A percentile compares a stretch with the other conserved stretches of the same genome.
Conservation (phyloP, 1,140 invertebrate species). For the Zelostemma sp. region DNA sequence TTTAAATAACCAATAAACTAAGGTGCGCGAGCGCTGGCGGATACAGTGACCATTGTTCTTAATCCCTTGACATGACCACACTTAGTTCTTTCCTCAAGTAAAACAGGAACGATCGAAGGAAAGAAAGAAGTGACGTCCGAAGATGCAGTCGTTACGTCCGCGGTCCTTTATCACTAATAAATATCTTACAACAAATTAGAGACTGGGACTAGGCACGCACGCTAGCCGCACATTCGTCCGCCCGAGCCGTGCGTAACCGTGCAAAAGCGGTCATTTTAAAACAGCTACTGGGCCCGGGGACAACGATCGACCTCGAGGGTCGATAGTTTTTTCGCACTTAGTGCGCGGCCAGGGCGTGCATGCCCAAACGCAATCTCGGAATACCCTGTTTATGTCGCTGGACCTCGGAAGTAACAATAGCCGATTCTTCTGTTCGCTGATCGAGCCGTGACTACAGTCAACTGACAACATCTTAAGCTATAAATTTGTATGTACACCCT, state of each 20-base stretch:
- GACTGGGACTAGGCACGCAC: background rate
- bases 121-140: background rate
- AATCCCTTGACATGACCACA: background rate
- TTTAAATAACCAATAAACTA: background rate
- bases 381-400: conserved; percentile 59
- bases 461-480: conserved; percentile 46
- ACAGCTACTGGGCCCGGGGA: conserved; percentile 56
- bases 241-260: conserved; percentile 54
- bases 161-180: conserved; percentile 7
- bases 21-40: background rate
- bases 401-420: conserved; percentile 12
- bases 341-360: conserved; percentile 14
- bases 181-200: conserved; percentile 16
- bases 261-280: conserved; percentile 68
- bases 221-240: conserved; percentile 43
- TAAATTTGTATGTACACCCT: conserved; percentile 38
- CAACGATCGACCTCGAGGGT: conserved; percentile 47
- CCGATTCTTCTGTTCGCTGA: conserved; percentile 8
- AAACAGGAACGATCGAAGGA: background rate
- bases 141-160: background rate
- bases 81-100: background rate
- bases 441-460: conserved; percentile 40
- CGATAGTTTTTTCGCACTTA: conserved; percentile 15
- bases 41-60: background rate
- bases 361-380: conserved; percentile 17